Evolutionary conservation across 2,888 invertebrate genomes (phyloP).

Genomic region (Deilephila elpenor): DNA sequence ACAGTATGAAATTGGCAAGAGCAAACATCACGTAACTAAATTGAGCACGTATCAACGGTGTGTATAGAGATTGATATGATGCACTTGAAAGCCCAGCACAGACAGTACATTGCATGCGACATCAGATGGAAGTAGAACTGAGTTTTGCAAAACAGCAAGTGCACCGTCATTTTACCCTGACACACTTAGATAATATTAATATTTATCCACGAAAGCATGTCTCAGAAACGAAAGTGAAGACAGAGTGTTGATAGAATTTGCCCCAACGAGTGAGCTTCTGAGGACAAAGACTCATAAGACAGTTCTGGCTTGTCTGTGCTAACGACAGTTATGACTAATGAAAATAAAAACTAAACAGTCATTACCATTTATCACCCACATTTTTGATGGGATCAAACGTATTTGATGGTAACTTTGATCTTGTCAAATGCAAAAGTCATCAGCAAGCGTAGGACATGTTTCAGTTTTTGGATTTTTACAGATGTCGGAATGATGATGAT

Average conservation of each 20-base stretch:
- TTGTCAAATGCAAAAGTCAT: constrained; percentile 57
- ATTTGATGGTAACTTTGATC: constrained; percentile 54
- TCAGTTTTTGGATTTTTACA: constrained; percentile 90
- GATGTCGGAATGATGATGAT: constrained; percentile 99
- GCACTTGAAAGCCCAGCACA: constrained; percentile 80
- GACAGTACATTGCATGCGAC: constrained; percentile 77
- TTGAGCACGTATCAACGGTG: constrained; percentile 52
- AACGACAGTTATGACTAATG: constrained; percentile 72
- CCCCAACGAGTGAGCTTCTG: constrained; percentile 72
- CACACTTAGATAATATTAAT: constrained; percentile 73
- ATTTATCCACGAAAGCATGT: constrained; percentile 83
- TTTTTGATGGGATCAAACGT: constrained; percentile 67
- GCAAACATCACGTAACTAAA: constrained; percentile 41
- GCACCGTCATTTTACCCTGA: constrained; percentile 75
- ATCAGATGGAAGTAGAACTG: constrained; percentile 71
- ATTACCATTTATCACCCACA: constrained; percentile 71
- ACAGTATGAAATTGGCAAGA: constrained; percentile 40
- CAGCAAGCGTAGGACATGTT: constrained; percentile 61
- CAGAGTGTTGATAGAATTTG: constrained; percentile 65
- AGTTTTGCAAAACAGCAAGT: constrained; percentile 77
- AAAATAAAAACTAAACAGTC: constrained; percentile 66
- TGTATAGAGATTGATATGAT: constrained; percentile 75
- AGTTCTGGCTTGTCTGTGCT: constrained; percentile 80
- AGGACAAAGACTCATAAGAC: constrained; percentile 76
- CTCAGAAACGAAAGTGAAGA: constrained; percentile 79